These are phyloP conservation scores for Osmoderma eremita DNA, from an alignment of 2,888 invertebrate species.

Conservation along the genomic window DNA sequence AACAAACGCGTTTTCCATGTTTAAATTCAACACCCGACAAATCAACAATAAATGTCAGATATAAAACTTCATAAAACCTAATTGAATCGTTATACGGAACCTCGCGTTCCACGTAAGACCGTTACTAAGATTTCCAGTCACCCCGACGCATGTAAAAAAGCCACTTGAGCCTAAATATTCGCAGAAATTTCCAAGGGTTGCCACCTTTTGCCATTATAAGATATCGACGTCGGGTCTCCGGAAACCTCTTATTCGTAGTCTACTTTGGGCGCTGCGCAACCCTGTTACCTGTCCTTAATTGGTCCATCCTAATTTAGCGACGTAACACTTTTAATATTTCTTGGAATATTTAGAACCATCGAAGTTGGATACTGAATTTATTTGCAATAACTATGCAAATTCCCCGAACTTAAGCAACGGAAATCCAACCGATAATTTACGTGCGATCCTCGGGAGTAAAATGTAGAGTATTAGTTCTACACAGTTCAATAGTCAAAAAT, in stretches of 20 bases:
- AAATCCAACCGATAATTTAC: slow-evolving; percentile 13
- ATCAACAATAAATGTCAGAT: slow-evolving; percentile 6
- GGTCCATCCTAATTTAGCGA: slow-evolving; percentile 57
- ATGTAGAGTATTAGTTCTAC: no score
- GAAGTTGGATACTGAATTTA: slow-evolving; percentile 43
- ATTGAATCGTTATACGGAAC: slow-evolving; percentile 24
- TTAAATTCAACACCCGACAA: slow-evolving; percentile 17
- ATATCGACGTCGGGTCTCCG: slow-evolving; percentile 53
- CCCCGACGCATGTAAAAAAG: slow-evolving; percentile 24
- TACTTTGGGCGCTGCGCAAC: slow-evolving; percentile 53
- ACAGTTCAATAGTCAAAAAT: no score
- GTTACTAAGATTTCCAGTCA: slow-evolving; percentile 11
- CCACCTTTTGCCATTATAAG: slow-evolving; percentile 52
- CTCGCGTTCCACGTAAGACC: slow-evolving; percentile 19
- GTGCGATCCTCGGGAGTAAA: no score
- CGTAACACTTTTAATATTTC: slow-evolving; percentile 56
- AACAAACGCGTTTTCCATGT: slow-evolving; percentile 12
- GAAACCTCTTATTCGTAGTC: slow-evolving; percentile 54
- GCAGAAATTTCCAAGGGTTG: slow-evolving; percentile 51
- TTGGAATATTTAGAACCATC: slow-evolving; percentile 33
- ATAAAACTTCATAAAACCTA: slow-evolving; percentile 33
- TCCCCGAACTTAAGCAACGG: not conserved
- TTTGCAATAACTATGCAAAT: slow-evolving; percentile 34
- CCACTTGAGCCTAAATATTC: slow-evolving; percentile 52
- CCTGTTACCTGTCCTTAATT: slow-evolving; percentile 57